Base-by-base conservation (phyloP, 1,140 invertebrate genomes). In the Hetaerina americana region DNA sequence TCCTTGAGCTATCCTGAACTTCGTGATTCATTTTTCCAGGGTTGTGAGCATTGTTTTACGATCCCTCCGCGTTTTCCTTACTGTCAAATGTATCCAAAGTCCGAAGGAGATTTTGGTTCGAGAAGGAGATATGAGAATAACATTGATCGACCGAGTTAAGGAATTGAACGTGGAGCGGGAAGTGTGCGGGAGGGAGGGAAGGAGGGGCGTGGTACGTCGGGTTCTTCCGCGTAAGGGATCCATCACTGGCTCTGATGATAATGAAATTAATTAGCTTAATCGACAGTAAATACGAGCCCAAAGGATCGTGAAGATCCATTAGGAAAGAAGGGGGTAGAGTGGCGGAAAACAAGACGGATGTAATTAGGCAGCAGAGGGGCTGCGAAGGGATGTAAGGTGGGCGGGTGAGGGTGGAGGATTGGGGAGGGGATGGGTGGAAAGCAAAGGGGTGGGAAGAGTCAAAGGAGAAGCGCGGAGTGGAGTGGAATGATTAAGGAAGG, bases 261-360 rank as follows among this genome's bases (percentile, higher is more conserved):
- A 57, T 57, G 40, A 57, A 57, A 57, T 57, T 57, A 57, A 57
- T 57, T 57, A 57, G 40, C 40, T 57, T 57, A 57, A 57, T 57
- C 40, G 40, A 57, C 15, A 57, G 40, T 57, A 57, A 57, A 57
- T 57, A 57, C 40, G 40, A 57, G 10, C 40, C 40, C 40, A 2
- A 12, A 57, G 40, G 40, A 57, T 57, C 40, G 40, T 57, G 40
- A 57, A n/a, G 40, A 57, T 57, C 40, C 40, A 57, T 57, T 57
- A 5, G 40, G 40, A 57, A 57, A 57, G 40, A 57, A 57, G 40
- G 40, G 40, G 15, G 40, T n/a, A 18, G 40, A 57, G 15, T 57
- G 40, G 40, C 40, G 40, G 40, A 57, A n/a, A 57, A 57, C 40
- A 57, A 57, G 40, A 57, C 40, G 15, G 40, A 3, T 12, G 40